Conservation (phyloP, 2,888 invertebrate genomes). For the Amorpha juglandis region DNA sequence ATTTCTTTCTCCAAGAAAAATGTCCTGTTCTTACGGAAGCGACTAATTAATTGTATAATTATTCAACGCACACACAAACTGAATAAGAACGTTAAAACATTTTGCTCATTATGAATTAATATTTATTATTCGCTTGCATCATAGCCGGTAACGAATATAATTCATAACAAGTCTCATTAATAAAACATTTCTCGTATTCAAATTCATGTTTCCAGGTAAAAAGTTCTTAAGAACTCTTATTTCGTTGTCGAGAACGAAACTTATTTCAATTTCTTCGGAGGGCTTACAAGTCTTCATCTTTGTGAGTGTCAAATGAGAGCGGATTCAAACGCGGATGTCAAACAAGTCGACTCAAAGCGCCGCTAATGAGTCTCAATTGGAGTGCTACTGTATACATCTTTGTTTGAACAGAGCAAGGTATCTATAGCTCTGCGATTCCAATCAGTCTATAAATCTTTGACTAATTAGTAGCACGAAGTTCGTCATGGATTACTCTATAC, state of each 20-base stretch:
- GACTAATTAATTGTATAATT: background rate
- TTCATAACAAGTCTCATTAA: constrained; percentile 9
- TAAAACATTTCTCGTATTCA: constrained; percentile 23
- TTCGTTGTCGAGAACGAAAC: constrained; percentile 40
- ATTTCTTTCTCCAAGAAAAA: background rate
- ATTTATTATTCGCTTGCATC: background rate
- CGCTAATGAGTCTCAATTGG: constrained; percentile 57
- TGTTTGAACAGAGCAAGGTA: constrained; percentile 32
- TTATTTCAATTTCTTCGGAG: constrained; percentile 49
- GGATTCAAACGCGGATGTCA: constrained; percentile 56
- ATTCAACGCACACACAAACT: background rate
- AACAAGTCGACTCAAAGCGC: constrained; percentile 58
- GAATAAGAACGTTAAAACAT: background rate
- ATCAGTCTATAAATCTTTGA: constrained; percentile 41
- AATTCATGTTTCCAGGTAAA: constrained; percentile 32
- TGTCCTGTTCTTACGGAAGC: background rate
- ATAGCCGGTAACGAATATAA: background rate
- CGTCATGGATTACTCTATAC: background rate
- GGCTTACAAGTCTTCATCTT: constrained; percentile 47
- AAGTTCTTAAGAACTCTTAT: constrained; percentile 35
- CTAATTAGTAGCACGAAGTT: constrained; percentile 38
- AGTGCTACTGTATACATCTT: constrained; percentile 50
- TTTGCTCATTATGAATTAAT: background rate
- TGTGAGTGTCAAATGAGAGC: constrained; percentile 56
- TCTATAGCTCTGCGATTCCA: constrained; percentile 32